phyloP scores from a whole-genome alignment of 2,113 vertebrate genomes.

The Pithys albifrons region DNA sequence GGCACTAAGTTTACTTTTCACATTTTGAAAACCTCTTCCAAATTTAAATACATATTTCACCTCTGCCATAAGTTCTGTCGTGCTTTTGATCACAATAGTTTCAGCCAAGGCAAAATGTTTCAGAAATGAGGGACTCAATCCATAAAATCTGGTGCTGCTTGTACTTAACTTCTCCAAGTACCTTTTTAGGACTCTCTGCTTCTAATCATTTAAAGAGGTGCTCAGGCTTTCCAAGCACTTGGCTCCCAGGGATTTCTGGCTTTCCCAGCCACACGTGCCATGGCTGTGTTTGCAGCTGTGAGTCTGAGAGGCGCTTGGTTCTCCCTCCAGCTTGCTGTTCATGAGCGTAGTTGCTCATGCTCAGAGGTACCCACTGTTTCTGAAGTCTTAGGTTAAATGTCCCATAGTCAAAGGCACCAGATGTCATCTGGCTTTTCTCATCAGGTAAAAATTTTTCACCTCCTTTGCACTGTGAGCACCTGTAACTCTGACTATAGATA shows the following conservation, averaged over 20 bases:
- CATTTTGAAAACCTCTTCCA: constrained; percentile 20
- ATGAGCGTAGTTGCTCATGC: background rate
- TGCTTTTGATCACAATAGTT: background rate
- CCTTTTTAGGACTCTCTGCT: background rate
- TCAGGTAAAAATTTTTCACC: background rate
- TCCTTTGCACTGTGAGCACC: background rate
- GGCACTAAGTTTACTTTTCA: constrained; percentile 2
- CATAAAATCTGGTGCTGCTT: background rate
- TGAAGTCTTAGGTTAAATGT: background rate
- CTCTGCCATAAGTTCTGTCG: background rate
- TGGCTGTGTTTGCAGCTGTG: background rate
- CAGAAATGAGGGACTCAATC: background rate
- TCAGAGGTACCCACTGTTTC: background rate
- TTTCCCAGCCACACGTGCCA: background rate
- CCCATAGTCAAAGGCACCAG: background rate
- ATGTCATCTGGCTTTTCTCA: background rate
- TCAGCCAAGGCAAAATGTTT: constrained; percentile 15
- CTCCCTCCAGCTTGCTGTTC: background rate
- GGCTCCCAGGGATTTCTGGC: background rate
- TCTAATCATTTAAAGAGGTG: background rate
- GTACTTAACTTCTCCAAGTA: background rate
- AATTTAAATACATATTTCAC: background rate
- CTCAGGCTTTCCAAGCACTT: background rate
- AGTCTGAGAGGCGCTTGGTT: background rate
- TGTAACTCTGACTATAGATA: background rate